A percentile compares a stretch with the other conserved stretches of the same genome.
These are phyloP conservation scores for Punctoribates punctum DNA, from an alignment of 2,888 invertebrate species.

Conservation along the genomic window DNA sequence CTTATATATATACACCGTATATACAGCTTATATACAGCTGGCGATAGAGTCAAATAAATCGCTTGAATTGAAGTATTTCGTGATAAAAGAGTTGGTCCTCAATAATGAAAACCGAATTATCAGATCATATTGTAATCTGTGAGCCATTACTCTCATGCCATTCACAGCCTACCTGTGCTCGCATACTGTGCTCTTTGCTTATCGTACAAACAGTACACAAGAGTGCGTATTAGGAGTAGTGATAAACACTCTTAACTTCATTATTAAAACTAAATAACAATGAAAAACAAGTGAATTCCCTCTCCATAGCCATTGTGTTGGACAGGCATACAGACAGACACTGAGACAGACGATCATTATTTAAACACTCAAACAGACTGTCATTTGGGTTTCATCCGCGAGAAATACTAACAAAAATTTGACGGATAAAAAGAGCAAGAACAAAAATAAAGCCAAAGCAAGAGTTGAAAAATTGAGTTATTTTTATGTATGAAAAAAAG, in stretches of 20 bases:
- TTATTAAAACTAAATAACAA: not conserved
- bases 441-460: not conserved
- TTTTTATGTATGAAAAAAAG: not conserved
- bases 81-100: conserved; percentile 30
- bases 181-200: not conserved
- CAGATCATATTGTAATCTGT: conserved; percentile 11
- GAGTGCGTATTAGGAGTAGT: not conserved
- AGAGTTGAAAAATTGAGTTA: not conserved
- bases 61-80: conserved; percentile 14
- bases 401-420: not conserved
- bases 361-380: conserved; percentile 4
- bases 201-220: not conserved
- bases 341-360: not conserved
- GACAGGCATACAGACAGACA: not conserved
- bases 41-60: conserved; percentile 17
- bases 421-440: not conserved
- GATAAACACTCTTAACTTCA: not conserved
- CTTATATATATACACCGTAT: no score
- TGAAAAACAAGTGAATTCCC: not conserved
- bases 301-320: not conserved
- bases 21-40: no score
- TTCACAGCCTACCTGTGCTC: not conserved
- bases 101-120: conserved; percentile 14
- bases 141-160: not conserved
- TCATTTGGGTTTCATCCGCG: not conserved